A percentile compares a stretch with the other conserved stretches of the same genome.
Conservation (phyloP, 2,888 invertebrate genomes). For the Geophilus truncorum region DNA sequence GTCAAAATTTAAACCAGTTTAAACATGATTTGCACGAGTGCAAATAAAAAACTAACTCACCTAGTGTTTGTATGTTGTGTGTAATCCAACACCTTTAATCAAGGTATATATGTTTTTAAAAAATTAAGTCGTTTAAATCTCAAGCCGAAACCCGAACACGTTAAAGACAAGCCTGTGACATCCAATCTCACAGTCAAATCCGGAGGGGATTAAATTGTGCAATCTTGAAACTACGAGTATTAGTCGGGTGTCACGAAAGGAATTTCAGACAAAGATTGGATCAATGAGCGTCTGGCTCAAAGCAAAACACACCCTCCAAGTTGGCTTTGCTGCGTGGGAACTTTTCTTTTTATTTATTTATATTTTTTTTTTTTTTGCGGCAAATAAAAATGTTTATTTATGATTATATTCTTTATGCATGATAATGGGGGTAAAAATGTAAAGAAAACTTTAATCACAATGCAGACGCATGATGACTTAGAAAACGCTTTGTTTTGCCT, state of each 20-base stretch:
- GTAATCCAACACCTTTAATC: no score
- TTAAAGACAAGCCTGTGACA: neutral
- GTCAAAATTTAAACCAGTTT: no score
- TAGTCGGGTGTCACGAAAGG: constrained; percentile 21
- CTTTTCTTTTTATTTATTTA: neutral
- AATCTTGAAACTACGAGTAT: neutral
- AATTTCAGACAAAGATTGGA: constrained; percentile 1
- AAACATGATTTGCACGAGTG: no score
- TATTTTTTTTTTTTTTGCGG: no score
- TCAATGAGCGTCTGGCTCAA: neutral
- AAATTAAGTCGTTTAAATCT: neutral
- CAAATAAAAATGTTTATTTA: neutral
- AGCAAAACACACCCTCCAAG: neutral
- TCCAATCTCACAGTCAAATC: constrained; percentile 2
- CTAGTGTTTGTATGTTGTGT: no score
- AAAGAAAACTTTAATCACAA: neutral
- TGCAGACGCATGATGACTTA: neutral
- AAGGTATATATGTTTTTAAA: neutral
- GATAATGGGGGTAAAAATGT: neutral
- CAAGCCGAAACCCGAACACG: neutral
- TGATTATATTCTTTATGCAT: neutral
- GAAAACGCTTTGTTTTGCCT: neutral
- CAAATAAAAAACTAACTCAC: no score
- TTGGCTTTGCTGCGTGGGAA: neutral
- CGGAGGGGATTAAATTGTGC: constrained; percentile 7